Conservation (phyloP, 2,888 invertebrate species). For the Plebejus melissa region DNA sequence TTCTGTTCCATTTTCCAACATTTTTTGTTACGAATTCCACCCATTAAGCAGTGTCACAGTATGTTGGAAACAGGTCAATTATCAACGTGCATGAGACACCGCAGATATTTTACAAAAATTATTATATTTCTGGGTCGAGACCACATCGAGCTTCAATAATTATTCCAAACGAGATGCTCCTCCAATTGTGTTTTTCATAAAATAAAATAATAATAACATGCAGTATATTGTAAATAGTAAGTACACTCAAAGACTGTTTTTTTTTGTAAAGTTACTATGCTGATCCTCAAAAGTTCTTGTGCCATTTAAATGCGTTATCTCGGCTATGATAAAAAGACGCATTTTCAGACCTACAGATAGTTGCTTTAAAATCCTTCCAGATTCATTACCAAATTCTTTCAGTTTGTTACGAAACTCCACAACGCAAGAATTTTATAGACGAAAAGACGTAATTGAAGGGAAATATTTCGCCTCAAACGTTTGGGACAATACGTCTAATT, state of each 20-base stretch:
- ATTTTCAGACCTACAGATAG: no score
- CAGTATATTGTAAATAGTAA: background rate
- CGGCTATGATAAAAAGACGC: no score
- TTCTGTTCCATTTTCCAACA: background rate
- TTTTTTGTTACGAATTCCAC: background rate
- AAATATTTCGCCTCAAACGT: conserved; percentile 51
- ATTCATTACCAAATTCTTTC: background rate
- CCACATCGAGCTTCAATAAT: background rate
- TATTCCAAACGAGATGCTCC: conserved; percentile 1
- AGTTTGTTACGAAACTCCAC: no score
- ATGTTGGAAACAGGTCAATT: conserved; percentile 2
- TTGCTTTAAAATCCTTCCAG: background rate
- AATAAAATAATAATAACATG: background rate
- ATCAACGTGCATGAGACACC: background rate
- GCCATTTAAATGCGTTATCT: no score
- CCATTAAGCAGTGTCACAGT: background rate
- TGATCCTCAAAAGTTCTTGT: background rate
- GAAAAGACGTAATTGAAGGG: background rate
- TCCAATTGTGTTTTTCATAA: conserved; percentile 1
- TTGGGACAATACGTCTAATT: conserved; percentile 53
- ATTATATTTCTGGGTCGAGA: conserved; percentile 20
- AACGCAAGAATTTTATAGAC: background rate
- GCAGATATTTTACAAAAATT: background rate
- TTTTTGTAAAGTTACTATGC: background rate
- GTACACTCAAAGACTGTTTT: background rate